Conservation (phyloP, 2,888 invertebrate genomes). For the Drosophila seclusa region DNA sequence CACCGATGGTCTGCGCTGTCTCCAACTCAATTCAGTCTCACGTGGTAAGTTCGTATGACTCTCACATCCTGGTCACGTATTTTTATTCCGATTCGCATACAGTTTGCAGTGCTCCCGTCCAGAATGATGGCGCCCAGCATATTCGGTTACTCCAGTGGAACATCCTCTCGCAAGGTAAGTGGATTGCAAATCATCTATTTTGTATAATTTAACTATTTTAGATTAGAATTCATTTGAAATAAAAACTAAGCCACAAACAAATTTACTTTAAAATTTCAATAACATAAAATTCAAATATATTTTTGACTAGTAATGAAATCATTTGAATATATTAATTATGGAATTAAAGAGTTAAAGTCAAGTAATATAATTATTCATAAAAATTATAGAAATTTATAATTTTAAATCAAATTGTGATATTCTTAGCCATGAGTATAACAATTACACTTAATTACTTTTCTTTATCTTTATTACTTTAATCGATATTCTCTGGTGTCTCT, state of each 20-base stretch:
- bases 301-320: background rate
- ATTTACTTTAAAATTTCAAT: background rate
- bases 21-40: conserved; percentile 86
- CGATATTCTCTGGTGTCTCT: background rate
- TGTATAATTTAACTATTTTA: background rate
- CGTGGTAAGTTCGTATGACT: conserved; percentile 72
- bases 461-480: background rate
- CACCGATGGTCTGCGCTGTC: conserved; percentile 82
- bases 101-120: conserved; percentile 86
- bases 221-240: background rate
- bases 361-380: background rate
- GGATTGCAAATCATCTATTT: background rate
- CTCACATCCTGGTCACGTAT: background rate
- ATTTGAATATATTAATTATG: background rate
- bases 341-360: background rate
- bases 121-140: conserved; percentile 82
- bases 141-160: conserved; percentile 90
- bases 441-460: background rate
- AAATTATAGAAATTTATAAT: background rate
- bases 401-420: background rate
- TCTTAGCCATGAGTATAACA: background rate
- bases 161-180: conserved; percentile 89
- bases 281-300: background rate
- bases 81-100: conserved; percentile 39
- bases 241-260: background rate